phyloP scores from a whole-genome alignment of 2,888 invertebrate genomes.

The Acleris emargana region DNA sequence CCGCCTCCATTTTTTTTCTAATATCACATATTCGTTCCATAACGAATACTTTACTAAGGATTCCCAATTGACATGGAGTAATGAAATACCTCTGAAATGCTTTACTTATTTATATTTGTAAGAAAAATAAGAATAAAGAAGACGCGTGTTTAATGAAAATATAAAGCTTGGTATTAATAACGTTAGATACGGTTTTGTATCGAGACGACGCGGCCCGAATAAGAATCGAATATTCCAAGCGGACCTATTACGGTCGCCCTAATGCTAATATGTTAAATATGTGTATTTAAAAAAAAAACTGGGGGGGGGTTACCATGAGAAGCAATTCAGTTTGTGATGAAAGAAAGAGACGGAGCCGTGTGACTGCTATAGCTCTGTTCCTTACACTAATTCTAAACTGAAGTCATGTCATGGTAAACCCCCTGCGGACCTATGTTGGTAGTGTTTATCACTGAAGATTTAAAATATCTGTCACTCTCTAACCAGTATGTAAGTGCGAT shows the following conservation, averaged over 20 bases:
- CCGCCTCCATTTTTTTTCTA: slow-evolving; percentile 3
- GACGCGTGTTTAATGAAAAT: slow-evolving; percentile 66
- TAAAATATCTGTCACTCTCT: too few species aligned
- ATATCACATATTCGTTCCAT: slow-evolving; percentile 11
- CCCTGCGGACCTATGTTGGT: too few species aligned
- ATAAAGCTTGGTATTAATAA: slow-evolving; percentile 75
- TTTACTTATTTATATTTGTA: slow-evolving; percentile 11
- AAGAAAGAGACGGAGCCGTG: too few species aligned
- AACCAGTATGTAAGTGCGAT: too few species aligned
- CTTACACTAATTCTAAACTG: too few species aligned
- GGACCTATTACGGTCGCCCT: slow-evolving; percentile 48
- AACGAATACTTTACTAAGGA: slow-evolving; percentile 7
- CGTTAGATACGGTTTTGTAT: slow-evolving; percentile 75
- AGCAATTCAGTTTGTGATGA: too few species aligned
- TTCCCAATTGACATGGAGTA: slow-evolving; percentile 9
- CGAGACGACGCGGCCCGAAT: slow-evolving; percentile 67
- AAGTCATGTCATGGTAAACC: too few species aligned
- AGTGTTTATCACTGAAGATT: too few species aligned
- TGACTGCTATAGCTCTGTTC: too few species aligned
- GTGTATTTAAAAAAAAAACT: too few species aligned
- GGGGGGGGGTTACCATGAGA: too few species aligned
- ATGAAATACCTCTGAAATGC: slow-evolving; percentile 22
- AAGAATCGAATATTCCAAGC: slow-evolving; percentile 47
- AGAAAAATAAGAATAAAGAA: slow-evolving; percentile 51
- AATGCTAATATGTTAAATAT: too few species aligned